Base-by-base conservation (phyloP, 1,140 invertebrate species). In the Drosophila lowei region DNA sequence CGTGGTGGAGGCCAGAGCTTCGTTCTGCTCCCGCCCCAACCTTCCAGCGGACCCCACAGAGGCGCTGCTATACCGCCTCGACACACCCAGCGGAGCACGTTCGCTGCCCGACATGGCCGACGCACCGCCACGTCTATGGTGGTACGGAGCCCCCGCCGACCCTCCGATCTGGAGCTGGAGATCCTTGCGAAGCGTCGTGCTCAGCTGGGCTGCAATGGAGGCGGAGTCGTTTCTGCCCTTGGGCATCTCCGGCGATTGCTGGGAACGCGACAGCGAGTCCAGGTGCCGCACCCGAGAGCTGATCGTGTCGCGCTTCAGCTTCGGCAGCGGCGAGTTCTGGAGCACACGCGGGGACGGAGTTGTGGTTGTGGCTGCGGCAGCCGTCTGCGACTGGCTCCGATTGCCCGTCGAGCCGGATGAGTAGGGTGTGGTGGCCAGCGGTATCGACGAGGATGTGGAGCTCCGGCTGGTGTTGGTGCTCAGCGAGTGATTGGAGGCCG, bases 251-350 rank as follows among this genome's bases (percentile, higher is more conserved):
- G 67, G 73, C 62, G 64, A 76, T 25, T 85, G 78, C 48, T 91
- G 77, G 28, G 85, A 56, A 55, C 90, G 89, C 34, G 92, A 92
- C 30, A 93, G 65, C 38, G 92, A 92, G 56, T 94, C 92, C 85
- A 93, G 81, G 86, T 93, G 81, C 78, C 92, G 90, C 85, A 93
- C 92, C 49, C 93, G 93, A 62, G 92, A 92, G 38, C 92, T 94
- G 41, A 94, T 89, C 42, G 94, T 94, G 59, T 95, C 94, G 52
- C 93, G 92, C 71, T 92, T 94, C 57, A 93, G 91, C 81, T 93
- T 93, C 41, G 92, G 92, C 49, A 92, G 81, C 66, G 93, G 92
- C 57, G 90, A 92, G 9, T 90, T 91, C 34, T 91, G 90, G 13
- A 90, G 77, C 66, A 90, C 74, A 66, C 90, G 90, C 72, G 86